Evolutionary conservation across 2,113 vertebrate genomes (phyloP), one percentile per base, ranked within the genome.

Genomic region (Thermophis baileyi): DNA sequence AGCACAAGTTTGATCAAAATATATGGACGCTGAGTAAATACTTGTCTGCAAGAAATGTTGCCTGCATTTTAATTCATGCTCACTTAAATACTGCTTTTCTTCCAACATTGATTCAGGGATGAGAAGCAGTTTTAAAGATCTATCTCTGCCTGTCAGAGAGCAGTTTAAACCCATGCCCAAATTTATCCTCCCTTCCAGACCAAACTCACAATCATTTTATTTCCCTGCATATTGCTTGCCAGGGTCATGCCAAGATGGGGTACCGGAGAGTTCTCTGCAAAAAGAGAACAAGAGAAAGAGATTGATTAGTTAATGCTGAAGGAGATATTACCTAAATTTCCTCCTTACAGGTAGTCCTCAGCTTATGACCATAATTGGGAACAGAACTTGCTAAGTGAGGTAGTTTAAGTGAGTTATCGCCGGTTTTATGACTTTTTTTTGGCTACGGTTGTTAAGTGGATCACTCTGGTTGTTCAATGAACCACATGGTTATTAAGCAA

Each of bases 201-300:
- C 51, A 49, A 30, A 93, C 92, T 93, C 85, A 93, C 92, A 90
- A 93, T 93, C 89, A 93, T 93, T 81, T 90, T 85, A 6, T 89
- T 63, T 35, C 81, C 54, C 24, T 90, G 46, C 2, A 25, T 40
- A 27, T 93, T 27, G 24, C 81, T 55, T 69, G 89, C 89, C 55
- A 93, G 53, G 1, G 63, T 90, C 92, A 93, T 86, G 46, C 92
- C 92, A 11, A 93, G n/a, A n/a, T 93, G 92, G 24, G 89, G 54
- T n/a, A 90, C 8, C 16, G 46, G 89, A n/a, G 30, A 51, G 16
- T 55, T 50, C 55, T 49, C 92, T 93, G 81, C n/a, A 86, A 93
- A 93, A 49, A 51, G 14, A 85, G 11, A 50, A 35, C 4, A 3
- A n/a, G 18, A 12, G 22, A 90, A 30, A 63, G 35, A 81, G 74